Evolutionary conservation across 2,797 vertebrate species (phyloP).

Genomic region (Protosalanx chinensis): DNA sequence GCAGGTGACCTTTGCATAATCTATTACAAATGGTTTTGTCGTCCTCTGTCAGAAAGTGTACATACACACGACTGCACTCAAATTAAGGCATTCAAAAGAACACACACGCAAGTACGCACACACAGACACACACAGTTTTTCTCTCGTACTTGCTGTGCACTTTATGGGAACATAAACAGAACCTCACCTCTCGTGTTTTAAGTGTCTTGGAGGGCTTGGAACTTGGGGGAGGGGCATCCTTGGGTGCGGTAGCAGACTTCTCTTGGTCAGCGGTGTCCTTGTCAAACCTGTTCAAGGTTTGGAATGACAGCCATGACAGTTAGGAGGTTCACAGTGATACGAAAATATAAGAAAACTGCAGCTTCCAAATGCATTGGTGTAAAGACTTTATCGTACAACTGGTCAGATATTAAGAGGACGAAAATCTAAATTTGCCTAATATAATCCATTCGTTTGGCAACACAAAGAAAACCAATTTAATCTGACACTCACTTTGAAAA

Average conservation of each 20-base stretch:
- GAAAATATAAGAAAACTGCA: no score
- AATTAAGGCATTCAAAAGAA: constrained; percentile 5
- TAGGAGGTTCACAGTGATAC: no score
- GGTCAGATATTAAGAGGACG: neutral
- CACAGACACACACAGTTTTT: constrained; percentile 31
- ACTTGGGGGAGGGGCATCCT: constrained; percentile 45
- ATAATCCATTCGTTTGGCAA: neutral
- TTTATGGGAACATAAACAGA: neutral
- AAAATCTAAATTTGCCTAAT: neutral
- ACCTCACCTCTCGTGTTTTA: constrained; percentile 66
- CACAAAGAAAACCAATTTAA: neutral
- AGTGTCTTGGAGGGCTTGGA: constrained; percentile 59
- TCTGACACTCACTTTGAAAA: constrained; percentile 79
- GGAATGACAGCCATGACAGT: neutral
- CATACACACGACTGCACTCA: neutral
- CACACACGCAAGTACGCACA: constrained; percentile 23
- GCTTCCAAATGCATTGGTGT: no score
- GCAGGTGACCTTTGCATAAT: neutral
- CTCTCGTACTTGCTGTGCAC: neutral
- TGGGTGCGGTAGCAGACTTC: constrained; percentile 53
- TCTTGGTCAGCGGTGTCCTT: constrained; percentile 68
- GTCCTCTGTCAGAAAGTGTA: neutral
- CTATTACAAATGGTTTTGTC: neutral
- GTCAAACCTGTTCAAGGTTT: constrained; percentile 64
- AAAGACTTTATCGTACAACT: no score